A percentile compares a stretch with the other conserved stretches of the same genome.
phyloP scores from a whole-genome alignment of 2,113 vertebrate genomes.

The Gyps fulvus region DNA sequence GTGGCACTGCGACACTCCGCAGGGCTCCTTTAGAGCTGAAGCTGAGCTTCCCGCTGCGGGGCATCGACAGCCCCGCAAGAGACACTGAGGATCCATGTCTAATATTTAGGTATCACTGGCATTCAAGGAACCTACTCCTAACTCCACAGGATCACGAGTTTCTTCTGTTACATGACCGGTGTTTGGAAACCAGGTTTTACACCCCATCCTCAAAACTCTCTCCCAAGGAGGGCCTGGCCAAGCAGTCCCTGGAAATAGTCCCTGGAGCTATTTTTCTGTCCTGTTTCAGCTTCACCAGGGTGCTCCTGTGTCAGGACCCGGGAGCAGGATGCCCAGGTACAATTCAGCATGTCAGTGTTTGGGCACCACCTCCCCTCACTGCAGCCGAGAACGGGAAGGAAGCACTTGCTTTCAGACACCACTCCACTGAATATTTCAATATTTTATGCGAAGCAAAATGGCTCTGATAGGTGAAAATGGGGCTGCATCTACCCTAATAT shows the following conservation, averaged over 20 bases:
- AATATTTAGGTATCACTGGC: not conserved
- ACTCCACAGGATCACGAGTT: not conserved
- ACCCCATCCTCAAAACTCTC: not conserved
- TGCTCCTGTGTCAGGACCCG: not conserved
- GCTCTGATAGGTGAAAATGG: not conserved
- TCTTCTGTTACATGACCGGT: not conserved
- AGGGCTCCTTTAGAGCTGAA: not conserved
- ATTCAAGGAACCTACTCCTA: not conserved
- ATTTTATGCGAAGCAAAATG: not conserved
- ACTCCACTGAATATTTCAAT: not conserved
- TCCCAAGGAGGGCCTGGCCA: not conserved
- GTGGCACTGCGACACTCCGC: not conserved
- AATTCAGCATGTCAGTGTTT: not conserved
- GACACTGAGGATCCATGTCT: not conserved
- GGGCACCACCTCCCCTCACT: not conserved
- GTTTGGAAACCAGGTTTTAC: not conserved
- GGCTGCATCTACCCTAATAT: not conserved
- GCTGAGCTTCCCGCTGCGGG: not conserved
- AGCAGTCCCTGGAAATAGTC: not conserved
- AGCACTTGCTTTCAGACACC: not conserved
- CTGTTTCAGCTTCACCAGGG: not conserved
- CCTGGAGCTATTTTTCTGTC: not conserved
- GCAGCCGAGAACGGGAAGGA: not conserved
- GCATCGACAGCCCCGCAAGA: not conserved
- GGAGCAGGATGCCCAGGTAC: not conserved